Base-by-base conservation (phyloP, 2,113 vertebrate genomes). In the Oreochromis aureus region DNA sequence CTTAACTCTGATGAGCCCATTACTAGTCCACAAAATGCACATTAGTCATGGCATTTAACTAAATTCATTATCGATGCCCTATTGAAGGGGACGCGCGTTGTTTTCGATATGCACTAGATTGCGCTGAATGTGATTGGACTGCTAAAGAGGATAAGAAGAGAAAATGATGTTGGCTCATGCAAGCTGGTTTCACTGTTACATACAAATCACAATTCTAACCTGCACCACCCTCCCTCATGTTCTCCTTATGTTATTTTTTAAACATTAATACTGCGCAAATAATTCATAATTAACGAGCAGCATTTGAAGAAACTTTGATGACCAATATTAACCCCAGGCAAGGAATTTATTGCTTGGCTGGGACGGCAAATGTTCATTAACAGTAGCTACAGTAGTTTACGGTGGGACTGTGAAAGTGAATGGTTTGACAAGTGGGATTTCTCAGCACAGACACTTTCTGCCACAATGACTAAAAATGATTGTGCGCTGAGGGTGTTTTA, bases 41-140 rank as follows among this genome's bases (percentile, higher is more conserved):
- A 92, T 95, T 93, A 91, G 90, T 94, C 87, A 93, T 89, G 91
- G 84, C 87, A 69, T 95, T 93, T 93, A 93, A 87, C 85, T 82
- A 91, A 91, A 94, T 92, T 91, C 88, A 94, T 94, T 94, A 94
- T 90, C 63, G 44, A 92, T 90, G 93, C 88, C 89, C 87, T 92
- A 92, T 90, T 93, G 92, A 90, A 86, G 81, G 48, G 88, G 92
- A 94, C 91, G 89, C 87, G 89, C 87, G 86, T 84, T 92, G 92
- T 91, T 91, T 89, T 93, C 58, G 19, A 91, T 89, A 83, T 89
- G 88, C 89, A 87, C 87, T 89, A 81, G 73, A 81, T 85, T 66
- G 69, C 22, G 51, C 27, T 91, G 84, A 88, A 88, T 94, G 89
- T 86, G 91, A 89, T 53, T 83, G 4, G 85, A 80, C 58, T 86